Conservation (phyloP, 35 echinoderm and acorn worm species). For the Lytechinus variegatus region DNA sequence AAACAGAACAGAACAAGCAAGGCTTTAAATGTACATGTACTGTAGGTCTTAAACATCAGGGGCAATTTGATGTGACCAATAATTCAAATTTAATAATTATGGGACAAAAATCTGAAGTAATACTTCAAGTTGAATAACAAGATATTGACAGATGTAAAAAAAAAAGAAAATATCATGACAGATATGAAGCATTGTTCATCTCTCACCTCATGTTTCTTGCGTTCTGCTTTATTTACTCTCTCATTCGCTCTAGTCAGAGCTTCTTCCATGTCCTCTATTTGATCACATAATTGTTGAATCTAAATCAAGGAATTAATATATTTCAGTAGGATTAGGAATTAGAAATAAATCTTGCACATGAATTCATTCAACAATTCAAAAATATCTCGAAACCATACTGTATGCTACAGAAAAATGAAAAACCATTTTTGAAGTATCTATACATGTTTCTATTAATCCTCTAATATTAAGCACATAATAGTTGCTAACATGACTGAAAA, state of each 20-base stretch:
- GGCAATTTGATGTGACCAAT: too few species aligned
- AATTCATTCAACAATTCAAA: neutral
- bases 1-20: too few species aligned
- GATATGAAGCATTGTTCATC: neutral
- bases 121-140: too few species aligned
- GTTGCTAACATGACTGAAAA: too few species aligned
- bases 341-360: neutral
- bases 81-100: too few species aligned
- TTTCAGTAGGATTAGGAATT: neutral
- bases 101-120: too few species aligned
- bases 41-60: neutral
- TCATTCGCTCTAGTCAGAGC: slow-evolving; percentile 66
- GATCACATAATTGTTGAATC: slow-evolving; percentile 78
- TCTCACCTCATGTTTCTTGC: slow-evolving; percentile 80
- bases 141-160: neutral
- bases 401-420: neutral
- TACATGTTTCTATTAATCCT: too few species aligned
- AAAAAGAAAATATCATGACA: neutral
- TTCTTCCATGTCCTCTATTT: slow-evolving; percentile 73
- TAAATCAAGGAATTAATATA: slow-evolving; percentile 28
- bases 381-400: neutral
- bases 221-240: slow-evolving; percentile 71
- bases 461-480: too few species aligned
- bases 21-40: neutral
- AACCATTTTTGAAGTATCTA: neutral